phyloP scores from a whole-genome alignment of 2,113 vertebrate species.

The Myrmophylax atrothorax region DNA sequence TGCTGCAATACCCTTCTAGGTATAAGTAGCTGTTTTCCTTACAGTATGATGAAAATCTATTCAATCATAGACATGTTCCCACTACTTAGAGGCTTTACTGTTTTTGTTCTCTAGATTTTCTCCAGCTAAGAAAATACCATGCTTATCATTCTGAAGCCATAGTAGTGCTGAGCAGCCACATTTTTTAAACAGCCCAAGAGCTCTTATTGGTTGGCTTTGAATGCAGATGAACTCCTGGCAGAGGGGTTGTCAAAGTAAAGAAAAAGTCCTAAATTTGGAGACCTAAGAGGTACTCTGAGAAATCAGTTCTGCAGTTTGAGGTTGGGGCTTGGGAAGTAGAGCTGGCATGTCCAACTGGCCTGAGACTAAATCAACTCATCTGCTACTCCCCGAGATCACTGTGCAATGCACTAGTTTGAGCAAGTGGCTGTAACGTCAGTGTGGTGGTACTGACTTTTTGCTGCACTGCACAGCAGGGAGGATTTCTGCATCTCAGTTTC shows the following conservation, averaged over 20 bases:
- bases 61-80: not conserved
- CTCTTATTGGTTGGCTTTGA: not conserved
- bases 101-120: not conserved
- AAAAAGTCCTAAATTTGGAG: not conserved
- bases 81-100: accelerated
- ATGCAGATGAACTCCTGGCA: not conserved
- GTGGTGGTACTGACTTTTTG: not conserved
- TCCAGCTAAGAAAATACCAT: not conserved
- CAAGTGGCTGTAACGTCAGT: not conserved
- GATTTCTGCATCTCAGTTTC: not conserved
- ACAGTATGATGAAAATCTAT: not conserved
- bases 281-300: not conserved
- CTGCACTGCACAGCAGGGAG: not conserved
- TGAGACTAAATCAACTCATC: not conserved
- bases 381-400: not conserved
- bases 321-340: not conserved
- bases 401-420: not conserved
- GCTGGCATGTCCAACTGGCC: not conserved
- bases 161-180: not conserved
- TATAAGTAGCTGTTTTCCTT: not conserved
- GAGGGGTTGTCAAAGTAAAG: not conserved
- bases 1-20: not conserved
- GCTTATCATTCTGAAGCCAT: not conserved
- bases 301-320: not conserved
- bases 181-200: not conserved